Conservation (phyloP, 2,888 invertebrate species). For the Harpagoxenus sublaevis region DNA sequence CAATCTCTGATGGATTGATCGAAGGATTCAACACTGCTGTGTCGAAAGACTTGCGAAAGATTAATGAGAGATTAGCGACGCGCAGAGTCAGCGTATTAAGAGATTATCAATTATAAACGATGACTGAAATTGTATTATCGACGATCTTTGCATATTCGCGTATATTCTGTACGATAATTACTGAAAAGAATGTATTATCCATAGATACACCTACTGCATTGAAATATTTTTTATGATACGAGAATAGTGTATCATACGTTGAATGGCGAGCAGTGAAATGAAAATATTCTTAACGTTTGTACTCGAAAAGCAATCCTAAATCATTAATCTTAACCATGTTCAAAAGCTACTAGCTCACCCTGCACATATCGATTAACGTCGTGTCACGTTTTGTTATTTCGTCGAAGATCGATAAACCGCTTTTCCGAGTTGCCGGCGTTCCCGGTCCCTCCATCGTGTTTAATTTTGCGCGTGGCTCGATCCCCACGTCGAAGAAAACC, state of each 20-base stretch:
- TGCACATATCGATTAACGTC: neutral
- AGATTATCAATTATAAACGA: neutral
- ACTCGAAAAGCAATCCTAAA: neutral
- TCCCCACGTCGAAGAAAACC: conserved; percentile 10
- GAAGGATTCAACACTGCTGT: neutral
- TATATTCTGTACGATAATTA: too few species aligned
- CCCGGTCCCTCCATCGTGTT: neutral
- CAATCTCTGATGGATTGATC: neutral
- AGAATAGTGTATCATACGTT: neutral
- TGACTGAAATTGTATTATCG: neutral
- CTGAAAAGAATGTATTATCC: neutral
- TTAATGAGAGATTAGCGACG: neutral
- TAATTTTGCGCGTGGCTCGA: conserved; percentile 29
- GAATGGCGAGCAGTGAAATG: neutral
- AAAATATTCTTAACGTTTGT: neutral
- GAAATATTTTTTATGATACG: neutral
- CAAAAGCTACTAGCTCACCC: neutral
- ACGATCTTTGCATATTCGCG: neutral
- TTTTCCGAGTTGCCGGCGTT: neutral
- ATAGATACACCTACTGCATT: neutral
- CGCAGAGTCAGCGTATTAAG: neutral
- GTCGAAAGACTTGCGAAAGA: neutral
- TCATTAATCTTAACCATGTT: neutral
- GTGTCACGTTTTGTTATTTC: neutral
- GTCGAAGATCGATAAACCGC: conserved; percentile 18